Conservation (phyloP, 2,888 invertebrate genomes). For the Xestia rhomboidea region DNA sequence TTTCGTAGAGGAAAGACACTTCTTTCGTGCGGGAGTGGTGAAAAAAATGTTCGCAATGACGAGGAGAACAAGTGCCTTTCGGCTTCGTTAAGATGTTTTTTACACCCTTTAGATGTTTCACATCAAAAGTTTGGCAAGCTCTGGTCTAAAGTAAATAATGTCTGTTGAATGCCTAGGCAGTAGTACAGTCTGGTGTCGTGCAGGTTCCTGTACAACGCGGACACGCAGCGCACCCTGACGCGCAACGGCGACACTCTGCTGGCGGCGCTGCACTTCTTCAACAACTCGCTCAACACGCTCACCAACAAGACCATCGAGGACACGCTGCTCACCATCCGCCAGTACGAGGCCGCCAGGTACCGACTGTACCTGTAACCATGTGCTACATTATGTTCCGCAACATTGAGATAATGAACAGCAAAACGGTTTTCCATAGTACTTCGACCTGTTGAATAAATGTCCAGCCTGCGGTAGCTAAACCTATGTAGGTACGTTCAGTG, state of each 20-base stretch:
- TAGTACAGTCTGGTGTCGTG: not conserved
- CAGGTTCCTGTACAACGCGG: conserved; percentile 97
- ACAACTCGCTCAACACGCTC: conserved; percentile 98
- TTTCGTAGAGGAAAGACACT: too few relatives aligned
- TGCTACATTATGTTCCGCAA: too few relatives aligned
- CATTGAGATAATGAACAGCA: not conserved
- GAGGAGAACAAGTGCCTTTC: too few relatives aligned
- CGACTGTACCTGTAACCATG: too few relatives aligned
- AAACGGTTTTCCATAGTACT: not conserved
- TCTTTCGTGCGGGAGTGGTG: too few relatives aligned
- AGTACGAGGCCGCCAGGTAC: conserved; percentile 92
- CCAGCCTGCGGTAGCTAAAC: not conserved
- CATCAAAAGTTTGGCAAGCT: too few relatives aligned
- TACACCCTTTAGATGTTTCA: too few relatives aligned
- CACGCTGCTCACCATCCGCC: conserved; percentile 92
- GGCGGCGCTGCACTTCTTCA: conserved; percentile 98
- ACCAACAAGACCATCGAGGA: conserved; percentile 99
- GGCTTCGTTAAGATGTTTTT: too few relatives aligned
- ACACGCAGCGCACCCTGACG: conserved; percentile 96
- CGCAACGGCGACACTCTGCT: conserved; percentile 98
- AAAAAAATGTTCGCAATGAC: too few relatives aligned
- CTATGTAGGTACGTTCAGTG: too few relatives aligned
- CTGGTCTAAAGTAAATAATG: not conserved
- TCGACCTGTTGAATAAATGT: not conserved
- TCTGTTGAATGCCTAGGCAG: not conserved